Percentiles rank a stretch among this genome's conserved stretches.
phyloP scores from a whole-genome alignment of 2,113 vertebrate genomes.

The Silurus meridionalis region DNA sequence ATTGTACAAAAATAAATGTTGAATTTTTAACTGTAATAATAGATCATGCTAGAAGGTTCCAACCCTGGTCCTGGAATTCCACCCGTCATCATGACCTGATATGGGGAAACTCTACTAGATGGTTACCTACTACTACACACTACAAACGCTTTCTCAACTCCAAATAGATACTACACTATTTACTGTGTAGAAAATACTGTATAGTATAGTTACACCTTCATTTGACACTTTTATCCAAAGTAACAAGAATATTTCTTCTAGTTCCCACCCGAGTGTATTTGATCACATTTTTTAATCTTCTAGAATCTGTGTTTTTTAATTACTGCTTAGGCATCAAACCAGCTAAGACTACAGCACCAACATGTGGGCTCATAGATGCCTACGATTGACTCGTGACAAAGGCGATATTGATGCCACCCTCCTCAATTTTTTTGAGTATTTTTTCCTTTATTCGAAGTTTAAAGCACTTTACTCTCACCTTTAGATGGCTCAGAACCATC shows the following conservation, averaged over 20 bases:
- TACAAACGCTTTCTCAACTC: neutral
- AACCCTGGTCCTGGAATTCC: neutral
- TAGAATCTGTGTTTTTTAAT: neutral
- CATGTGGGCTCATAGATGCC: neutral
- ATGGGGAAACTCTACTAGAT: neutral
- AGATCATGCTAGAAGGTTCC: neutral
- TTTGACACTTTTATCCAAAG: too few relatives aligned
- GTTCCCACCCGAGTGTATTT: neutral
- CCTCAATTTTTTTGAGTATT: neutral
- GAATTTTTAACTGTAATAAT: neutral
- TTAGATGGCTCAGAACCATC: constrained; percentile 91
- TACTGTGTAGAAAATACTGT: too few relatives aligned
- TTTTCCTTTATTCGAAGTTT: neutral
- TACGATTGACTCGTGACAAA: neutral
- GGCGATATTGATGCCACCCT: neutral
- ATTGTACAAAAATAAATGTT: neutral
- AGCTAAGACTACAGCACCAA: neutral
- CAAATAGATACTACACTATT: too few relatives aligned
- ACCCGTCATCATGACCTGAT: neutral
- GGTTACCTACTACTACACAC: neutral
- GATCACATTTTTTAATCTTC: neutral
- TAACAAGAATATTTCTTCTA: neutral
- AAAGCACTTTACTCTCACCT: constrained; percentile 70
- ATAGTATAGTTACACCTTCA: too few relatives aligned
- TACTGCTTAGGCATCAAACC: neutral